These are phyloP conservation scores for Aquila chrysaetos DNA, from an alignment of 2,797 vertebrate genomes.

Conservation along the genomic window DNA sequence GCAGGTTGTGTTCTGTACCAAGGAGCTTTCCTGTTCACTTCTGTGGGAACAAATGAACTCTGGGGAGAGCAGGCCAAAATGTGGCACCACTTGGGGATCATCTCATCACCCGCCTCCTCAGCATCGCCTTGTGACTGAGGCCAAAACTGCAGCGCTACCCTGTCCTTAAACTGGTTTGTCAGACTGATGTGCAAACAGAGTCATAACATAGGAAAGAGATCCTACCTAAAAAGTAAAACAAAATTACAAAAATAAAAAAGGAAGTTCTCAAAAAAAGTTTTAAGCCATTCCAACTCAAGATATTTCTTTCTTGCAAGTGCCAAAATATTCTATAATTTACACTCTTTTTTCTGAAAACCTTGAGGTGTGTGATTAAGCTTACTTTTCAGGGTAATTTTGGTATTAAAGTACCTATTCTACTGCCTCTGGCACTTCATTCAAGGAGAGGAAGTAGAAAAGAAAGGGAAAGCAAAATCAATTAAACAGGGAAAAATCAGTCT, in stretches of 20 bases:
- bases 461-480: neutral
- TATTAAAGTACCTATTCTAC: neutral
- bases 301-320: neutral
- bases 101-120: neutral
- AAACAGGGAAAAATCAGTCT: neutral
- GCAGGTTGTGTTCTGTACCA: accelerated
- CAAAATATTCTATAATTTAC: neutral
- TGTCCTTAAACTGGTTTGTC: neutral
- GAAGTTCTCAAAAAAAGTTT: neutral
- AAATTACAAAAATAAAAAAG: neutral
- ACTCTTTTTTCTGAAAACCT: neutral
- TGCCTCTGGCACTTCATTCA: neutral
- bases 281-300: neutral
- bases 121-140: neutral
- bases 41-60: neutral
- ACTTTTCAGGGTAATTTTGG: neutral
- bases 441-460: neutral
- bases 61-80: neutral
- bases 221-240: neutral
- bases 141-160: accelerated
- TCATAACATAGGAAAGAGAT: neutral
- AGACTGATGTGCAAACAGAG: neutral
- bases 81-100: neutral
- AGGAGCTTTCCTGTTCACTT: neutral
- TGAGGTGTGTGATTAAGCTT: neutral